These are phyloP conservation scores for Magallana nippona DNA, from an alignment of 2,888 invertebrate genomes.

Conservation along the genomic window DNA sequence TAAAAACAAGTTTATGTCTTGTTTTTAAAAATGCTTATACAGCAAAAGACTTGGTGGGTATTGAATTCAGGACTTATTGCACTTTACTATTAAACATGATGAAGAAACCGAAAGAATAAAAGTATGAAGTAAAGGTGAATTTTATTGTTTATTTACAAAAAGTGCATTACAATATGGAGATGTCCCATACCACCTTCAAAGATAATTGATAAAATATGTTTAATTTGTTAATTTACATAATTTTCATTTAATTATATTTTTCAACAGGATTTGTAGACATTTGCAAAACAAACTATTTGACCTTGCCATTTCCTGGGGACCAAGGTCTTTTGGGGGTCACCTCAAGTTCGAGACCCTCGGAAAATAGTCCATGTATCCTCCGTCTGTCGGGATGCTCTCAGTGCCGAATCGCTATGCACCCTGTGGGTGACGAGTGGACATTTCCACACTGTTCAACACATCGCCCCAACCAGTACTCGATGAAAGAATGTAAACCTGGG, in stretches of 20 bases:
- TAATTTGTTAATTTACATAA: neutral
- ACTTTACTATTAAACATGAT: too few species aligned
- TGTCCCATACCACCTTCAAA: too few species aligned
- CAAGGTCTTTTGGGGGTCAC: constrained; percentile 15
- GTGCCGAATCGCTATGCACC: constrained; percentile 34
- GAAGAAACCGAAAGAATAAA: too few species aligned
- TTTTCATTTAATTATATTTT: neutral
- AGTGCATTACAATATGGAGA: neutral
- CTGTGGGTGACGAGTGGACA: neutral
- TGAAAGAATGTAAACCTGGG: constrained; percentile 34
- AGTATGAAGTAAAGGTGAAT: too few species aligned
- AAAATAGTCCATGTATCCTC: constrained; percentile 31
- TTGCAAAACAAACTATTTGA: constrained; percentile 28
- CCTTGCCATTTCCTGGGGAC: neutral
- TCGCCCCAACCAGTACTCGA: neutral
- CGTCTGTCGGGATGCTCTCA: constrained; percentile 28
- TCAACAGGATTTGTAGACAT: constrained; percentile 21
- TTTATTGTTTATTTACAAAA: neutral
- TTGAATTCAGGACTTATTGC: too few species aligned
- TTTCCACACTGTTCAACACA: neutral
- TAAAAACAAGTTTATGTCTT: too few species aligned
- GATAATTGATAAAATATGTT: neutral
- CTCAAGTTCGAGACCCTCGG: neutral
- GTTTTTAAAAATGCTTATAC: too few species aligned
- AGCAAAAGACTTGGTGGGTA: too few species aligned